Evolutionary conservation across 2,113 vertebrate species (phyloP), one percentile per base, ranked within the genome.

Genomic region (Cyprinodon tularosa): DNA sequence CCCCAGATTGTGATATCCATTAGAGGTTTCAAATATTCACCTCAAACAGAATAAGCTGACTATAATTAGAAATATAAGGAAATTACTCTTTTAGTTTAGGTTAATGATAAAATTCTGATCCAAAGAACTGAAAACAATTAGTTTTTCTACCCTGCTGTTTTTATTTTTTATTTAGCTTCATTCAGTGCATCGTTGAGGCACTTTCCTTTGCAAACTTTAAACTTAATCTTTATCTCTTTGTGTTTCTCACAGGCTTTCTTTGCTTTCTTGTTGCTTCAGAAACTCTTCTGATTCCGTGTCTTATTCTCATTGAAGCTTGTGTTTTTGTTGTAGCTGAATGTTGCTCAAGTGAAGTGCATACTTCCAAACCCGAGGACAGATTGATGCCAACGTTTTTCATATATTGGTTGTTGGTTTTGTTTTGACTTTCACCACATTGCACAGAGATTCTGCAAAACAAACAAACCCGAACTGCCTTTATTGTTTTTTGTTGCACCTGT

Each of bases 371-470:
- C 82, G 40, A 75, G 44, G 72, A 72, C 68, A 48, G 69, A 71
- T 79, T 66, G 50, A 71, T 80, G 74, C 71, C 65, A 65, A 67
- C 47, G 38, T 64, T 75, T 72, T 61, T 3, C 72, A 62, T 62
- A 68, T 66, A 7, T 50, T 76, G 79, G 48, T 37, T 80, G 3
- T 37, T 66, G 12, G n/a, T 61, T 53, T 59, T 22, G 1, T 48
- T 63, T 68, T 60, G 36, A 22, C 50, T 67, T 71, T 57, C 38
- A 50, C 39, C 44, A 20, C 72, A 53, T 84, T 88, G 84, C 83
- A 88, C 71, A 85, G 84, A 78, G 68, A 78, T 87, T 85, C 61
- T 84, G 72, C 62, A 69, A 80, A 77, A 80, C 20, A n/a, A 57
- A 50, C 14, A 53, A 20, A 7, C 15, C 77, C 71, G 3, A 81